Conservation (phyloP, 1,140 invertebrate genomes). For the Zaprionus gabonicus region DNA sequence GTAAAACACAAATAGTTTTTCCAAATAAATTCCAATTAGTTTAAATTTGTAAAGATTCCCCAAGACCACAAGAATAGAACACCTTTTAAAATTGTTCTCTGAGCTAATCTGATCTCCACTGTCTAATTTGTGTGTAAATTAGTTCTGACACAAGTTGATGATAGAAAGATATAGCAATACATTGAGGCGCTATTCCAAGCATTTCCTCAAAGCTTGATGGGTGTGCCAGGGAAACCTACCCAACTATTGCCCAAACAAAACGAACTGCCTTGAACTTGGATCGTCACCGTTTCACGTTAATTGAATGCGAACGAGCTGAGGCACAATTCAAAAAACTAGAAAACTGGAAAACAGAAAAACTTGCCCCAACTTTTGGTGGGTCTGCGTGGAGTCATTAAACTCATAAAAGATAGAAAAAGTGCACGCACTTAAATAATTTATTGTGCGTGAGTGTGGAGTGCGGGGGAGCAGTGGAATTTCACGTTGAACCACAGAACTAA, state of each 20-base stretch:
- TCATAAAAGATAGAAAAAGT: slow-evolving; percentile 70
- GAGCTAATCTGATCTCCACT: slow-evolving; percentile 49
- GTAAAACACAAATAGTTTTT: slow-evolving; percentile 33
- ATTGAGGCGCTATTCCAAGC: slow-evolving; percentile 12
- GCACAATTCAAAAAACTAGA: slow-evolving; percentile 25
- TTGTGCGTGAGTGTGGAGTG: slow-evolving; percentile 60
- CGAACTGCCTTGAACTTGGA: slow-evolving; percentile 21
- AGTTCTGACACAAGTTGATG: slow-evolving; percentile 65
- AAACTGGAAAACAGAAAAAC: slow-evolving; percentile 8
- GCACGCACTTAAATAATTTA: slow-evolving; percentile 76
- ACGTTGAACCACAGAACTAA: slow-evolving; percentile 57
- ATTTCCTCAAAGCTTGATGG: slow-evolving; percentile 28
- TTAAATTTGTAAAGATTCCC: slow-evolving; percentile 49
- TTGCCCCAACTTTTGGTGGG: slow-evolving; percentile 29
- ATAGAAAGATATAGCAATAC: slow-evolving; percentile 64
- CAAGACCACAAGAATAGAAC: slow-evolving; percentile 9
- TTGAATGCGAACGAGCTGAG: slow-evolving; percentile 72
- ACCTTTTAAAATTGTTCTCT: slow-evolving; percentile 29
- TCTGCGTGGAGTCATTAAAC: slow-evolving; percentile 68
- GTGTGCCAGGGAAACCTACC: slow-evolving; percentile 53
- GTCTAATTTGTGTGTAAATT: slow-evolving; percentile 68
- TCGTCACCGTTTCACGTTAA: slow-evolving; percentile 61
- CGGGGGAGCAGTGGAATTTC: slow-evolving; percentile 41
- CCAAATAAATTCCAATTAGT: slow-evolving; percentile 73
- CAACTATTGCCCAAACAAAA: slow-evolving; percentile 37